Conservation (phyloP, 2,113 vertebrate species). For the Lutjanus erythropterus region DNA sequence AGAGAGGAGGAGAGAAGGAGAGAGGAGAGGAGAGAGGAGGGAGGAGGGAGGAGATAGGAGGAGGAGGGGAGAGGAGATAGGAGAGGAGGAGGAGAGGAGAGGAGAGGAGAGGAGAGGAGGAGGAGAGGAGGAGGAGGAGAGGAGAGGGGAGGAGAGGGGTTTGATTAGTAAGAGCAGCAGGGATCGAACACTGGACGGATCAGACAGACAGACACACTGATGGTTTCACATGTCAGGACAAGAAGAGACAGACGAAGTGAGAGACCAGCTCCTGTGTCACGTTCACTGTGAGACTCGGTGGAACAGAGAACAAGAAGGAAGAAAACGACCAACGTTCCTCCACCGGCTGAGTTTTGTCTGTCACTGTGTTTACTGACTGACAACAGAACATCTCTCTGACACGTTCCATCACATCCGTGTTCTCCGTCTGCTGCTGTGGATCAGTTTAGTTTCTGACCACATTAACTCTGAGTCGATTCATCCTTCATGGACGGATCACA, state of each 20-base stretch:
- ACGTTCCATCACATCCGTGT: too few species aligned
- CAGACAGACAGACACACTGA: neutral
- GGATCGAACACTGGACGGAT: slow-evolving; percentile 26
- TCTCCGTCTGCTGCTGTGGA: too few species aligned
- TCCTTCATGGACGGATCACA: too few species aligned
- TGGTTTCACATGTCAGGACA: neutral
- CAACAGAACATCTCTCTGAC: too few species aligned
- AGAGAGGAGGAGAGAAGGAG: neutral
- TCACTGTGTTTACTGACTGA: neutral
- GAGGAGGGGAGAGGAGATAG: neutral
- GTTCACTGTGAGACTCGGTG: neutral
- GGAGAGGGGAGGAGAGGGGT: neutral
- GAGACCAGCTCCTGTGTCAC: neutral
- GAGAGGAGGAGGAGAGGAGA: too few species aligned
- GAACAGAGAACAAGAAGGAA: neutral
- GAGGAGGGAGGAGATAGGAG: neutral
- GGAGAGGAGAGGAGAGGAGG: neutral
- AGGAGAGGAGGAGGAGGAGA: neutral
- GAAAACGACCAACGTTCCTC: too few species aligned
- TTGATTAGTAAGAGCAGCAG: slow-evolving; percentile 27
- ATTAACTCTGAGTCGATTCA: too few species aligned
- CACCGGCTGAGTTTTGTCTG: too few species aligned
- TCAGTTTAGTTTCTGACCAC: too few species aligned
- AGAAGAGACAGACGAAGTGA: neutral
- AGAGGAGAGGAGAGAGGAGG: too few species aligned